A percentile compares a stretch with the other conserved stretches of the same genome.
Evolutionary conservation across 2,113 vertebrate species (phyloP).

Genomic region (Nesoenas mayeri): DNA sequence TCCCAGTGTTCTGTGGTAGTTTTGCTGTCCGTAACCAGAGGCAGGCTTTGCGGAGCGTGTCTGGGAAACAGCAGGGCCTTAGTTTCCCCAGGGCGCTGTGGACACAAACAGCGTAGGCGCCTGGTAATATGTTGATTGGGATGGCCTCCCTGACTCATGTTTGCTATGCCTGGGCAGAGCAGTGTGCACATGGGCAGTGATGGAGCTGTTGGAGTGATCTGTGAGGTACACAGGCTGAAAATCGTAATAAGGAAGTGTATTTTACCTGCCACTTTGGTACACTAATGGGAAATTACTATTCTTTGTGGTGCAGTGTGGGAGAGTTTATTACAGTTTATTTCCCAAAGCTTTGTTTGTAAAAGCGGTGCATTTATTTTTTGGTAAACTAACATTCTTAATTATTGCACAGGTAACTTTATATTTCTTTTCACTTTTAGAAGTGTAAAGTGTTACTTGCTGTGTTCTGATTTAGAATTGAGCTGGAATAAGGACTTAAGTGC

Average conservation of each 20-base stretch:
- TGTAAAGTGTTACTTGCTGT: neutral
- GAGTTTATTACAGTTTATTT: neutral
- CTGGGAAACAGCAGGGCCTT: neutral
- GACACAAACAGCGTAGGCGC: fast-evolving
- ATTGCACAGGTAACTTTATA: neutral
- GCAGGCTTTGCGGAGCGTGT: neutral
- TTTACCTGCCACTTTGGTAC: neutral
- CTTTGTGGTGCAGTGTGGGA: neutral
- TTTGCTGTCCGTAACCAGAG: neutral
- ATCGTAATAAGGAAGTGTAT: neutral
- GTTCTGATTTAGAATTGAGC: neutral
- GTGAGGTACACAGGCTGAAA: neutral
- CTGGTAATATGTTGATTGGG: neutral
- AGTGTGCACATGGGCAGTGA: neutral
- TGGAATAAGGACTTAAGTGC: neutral
- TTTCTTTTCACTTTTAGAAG: neutral
- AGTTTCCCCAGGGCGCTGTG: fast-evolving
- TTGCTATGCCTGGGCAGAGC: neutral
- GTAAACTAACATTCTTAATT: neutral
- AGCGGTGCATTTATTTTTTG: neutral
- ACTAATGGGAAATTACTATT: neutral
- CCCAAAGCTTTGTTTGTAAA: neutral
- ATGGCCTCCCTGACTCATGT: no score
- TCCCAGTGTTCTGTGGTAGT: neutral
- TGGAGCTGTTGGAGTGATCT: neutral